Conservation (phyloP, 2,113 vertebrate genomes). For the Cnemophilus loriae region DNA sequence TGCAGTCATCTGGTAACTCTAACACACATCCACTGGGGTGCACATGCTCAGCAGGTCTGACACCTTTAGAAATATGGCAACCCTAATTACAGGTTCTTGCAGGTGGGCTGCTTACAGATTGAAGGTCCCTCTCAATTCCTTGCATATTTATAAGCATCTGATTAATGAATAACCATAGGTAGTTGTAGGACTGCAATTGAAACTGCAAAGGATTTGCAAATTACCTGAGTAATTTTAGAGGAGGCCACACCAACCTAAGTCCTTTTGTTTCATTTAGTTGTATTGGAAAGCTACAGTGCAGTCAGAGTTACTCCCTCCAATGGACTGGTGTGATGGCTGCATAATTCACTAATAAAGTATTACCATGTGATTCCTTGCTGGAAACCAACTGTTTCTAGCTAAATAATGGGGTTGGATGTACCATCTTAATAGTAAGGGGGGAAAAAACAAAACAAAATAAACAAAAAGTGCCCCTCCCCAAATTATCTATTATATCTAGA, state of each 20-base stretch:
- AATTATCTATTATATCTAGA: neutral
- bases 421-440: neutral
- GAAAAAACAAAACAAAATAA: neutral
- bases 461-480: fast-evolving
- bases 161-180: neutral
- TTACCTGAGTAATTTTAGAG: neutral
- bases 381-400: neutral
- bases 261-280: neutral
- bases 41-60: neutral
- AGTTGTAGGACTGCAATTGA: neutral
- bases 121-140: neutral
- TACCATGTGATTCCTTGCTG: neutral
- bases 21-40: neutral
- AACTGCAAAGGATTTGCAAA: neutral
- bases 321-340: neutral
- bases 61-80: neutral
- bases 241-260: neutral
- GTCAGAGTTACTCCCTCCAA: neutral
- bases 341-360: neutral
- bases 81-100: neutral
- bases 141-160: neutral
- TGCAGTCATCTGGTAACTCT: neutral
- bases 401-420: neutral
- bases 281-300: neutral
- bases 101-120: neutral